Conservation (phyloP, 1,140 invertebrate genomes). For the Bombus fervidus region DNA sequence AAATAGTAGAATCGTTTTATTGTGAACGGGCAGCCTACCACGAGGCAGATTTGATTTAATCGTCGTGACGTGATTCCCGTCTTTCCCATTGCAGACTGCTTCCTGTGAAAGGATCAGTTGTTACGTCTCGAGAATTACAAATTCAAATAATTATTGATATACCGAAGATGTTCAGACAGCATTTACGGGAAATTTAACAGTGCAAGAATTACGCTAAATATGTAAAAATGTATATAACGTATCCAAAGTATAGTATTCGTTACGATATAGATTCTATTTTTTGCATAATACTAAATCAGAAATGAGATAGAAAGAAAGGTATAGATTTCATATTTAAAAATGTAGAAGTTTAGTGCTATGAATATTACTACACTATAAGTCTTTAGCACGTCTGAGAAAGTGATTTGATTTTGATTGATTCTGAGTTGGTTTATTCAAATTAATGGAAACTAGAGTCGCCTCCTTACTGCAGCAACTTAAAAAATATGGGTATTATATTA, state of each 20-base stretch:
- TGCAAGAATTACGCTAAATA: no score
- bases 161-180: background rate
- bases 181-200: background rate
- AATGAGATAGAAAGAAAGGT: no score
- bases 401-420: background rate
- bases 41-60: background rate
- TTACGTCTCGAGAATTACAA: background rate
- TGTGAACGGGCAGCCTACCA: background rate
- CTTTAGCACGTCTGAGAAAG: background rate
- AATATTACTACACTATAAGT: background rate
- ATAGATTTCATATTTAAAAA: background rate
- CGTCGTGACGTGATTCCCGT: background rate
- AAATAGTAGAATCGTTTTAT: background rate
- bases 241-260: no score
- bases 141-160: background rate
- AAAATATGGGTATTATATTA: background rate
- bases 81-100: background rate
- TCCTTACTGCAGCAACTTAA: background rate
- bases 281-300: no score
- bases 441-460: background rate
- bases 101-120: background rate
- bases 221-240: no score
- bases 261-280: no score
- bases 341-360: background rate
- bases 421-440: background rate